Evolutionary conservation across 2,888 invertebrate species (phyloP), one percentile per base, ranked within the genome.

Genomic region (Lasioglossum vierecki): DNA sequence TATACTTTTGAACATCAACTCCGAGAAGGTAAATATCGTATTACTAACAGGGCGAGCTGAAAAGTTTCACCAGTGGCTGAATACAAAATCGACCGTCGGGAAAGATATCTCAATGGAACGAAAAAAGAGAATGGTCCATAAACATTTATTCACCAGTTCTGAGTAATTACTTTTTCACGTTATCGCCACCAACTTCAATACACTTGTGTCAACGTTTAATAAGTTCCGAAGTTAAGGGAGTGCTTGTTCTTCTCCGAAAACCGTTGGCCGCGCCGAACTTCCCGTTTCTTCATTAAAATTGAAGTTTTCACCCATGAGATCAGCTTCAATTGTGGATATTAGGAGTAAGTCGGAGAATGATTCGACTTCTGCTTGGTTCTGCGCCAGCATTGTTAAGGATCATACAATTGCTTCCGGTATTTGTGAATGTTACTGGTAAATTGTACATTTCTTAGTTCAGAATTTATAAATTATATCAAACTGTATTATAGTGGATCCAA

Each of bases 81-180:
- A 66, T 66, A 35, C 35, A 66, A 66, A 35, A 66, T 66, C 35
- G 18, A 66, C 35, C 22, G 35, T 2, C 30, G 6, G 22, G 66
- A 22, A 66, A 35, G 22, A 35, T 35, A 35, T 66, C 15, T 30
- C 63, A 63, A 35, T 66, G 66, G 18, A 35, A 66, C 66, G 22
- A 22, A 8, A 66, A 35, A 35, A 15, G 13, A 63, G 30, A 30
- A 30, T 35, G 18, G 8, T 35, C 35, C 18, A 30, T 66, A 66
- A 66, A 66, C 66, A 66, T 66, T 66, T 35, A 66, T 66, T 18
- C 35, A 30, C 18, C 30, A 15, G 6, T 66, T 18, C 66, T 15
- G 66, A 66, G 35, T 35, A 66, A 66, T 66, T 35, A 66, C 18
- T 66, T 66, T 66, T 66, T 35, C 66, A 35, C 66, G 66, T 66